phyloP scores from a whole-genome alignment of 2,113 vertebrate genomes.

The Procavia capensis region DNA sequence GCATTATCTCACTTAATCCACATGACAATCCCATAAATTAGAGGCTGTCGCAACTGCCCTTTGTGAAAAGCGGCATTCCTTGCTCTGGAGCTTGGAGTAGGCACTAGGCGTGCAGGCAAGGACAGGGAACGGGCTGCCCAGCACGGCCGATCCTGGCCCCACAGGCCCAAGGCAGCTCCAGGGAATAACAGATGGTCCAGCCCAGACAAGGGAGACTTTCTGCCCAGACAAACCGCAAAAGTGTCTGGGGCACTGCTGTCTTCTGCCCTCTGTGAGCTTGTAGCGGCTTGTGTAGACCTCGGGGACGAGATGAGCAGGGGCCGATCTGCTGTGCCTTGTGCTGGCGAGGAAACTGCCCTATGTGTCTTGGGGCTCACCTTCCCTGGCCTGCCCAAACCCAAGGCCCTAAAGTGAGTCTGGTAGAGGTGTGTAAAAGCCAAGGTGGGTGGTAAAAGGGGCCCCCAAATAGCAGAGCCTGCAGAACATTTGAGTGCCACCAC shows the following conservation, averaged over 20 bases:
- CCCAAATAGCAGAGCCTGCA: not conserved
- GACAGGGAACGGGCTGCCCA: not conserved
- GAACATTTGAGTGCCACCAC: not conserved
- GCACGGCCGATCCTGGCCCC: not conserved
- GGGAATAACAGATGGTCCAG: conserved; percentile 56
- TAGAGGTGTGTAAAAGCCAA: accelerated
- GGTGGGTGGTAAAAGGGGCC: not conserved
- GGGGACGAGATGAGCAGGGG: not conserved
- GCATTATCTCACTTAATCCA: conserved; percentile 37
- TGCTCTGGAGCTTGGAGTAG: not conserved
- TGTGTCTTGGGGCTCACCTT: not conserved
- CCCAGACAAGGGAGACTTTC: conserved; percentile 16
- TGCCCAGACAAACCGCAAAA: conserved; percentile 65
- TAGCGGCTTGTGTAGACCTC: conserved; percentile 61
- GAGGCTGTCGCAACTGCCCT: not conserved
- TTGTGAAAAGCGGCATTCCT: accelerated
- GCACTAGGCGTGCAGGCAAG: not conserved
- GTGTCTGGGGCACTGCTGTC: not conserved
- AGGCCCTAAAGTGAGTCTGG: not conserved
- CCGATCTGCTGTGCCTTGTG: not conserved
- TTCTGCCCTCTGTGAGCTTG: conserved; percentile 66
- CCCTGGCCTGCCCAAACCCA: not conserved
- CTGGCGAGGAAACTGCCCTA: not conserved
- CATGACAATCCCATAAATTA: not conserved
- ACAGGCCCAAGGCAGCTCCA: not conserved